These are phyloP conservation scores for Aradus depressus DNA, from an alignment of 2,888 invertebrate species.

Conservation along the genomic window DNA sequence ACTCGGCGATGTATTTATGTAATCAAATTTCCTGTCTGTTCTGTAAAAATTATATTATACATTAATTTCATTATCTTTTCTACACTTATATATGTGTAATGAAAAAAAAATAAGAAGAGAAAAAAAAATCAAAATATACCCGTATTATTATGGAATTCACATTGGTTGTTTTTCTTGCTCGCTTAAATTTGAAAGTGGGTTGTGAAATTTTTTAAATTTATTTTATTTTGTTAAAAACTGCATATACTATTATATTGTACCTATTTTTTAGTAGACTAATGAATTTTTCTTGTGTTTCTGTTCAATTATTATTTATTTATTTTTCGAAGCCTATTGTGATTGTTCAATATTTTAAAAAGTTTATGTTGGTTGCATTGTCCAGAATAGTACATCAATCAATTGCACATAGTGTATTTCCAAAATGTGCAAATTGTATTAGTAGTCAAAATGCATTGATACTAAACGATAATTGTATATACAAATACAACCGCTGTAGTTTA, in stretches of 20 bases:
- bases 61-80: not conserved
- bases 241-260: constrained; percentile 8
- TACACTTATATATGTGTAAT: not conserved
- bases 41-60: not conserved
- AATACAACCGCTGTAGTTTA: constrained; percentile 9
- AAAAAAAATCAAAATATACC: too few relatives aligned
- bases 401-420: too few relatives aligned
- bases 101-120: not conserved
- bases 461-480: constrained; percentile 10
- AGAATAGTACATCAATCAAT: not conserved
- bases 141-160: too few relatives aligned
- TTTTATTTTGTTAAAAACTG: constrained; percentile 11
- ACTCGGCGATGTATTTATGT: too few relatives aligned
- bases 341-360: not conserved
- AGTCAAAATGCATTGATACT: constrained; percentile 9
- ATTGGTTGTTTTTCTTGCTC: constrained; percentile 15
- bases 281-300: constrained; percentile 1
- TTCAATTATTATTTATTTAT: constrained; percentile 3
- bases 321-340: not conserved
- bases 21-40: not conserved
- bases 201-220: constrained; percentile 28
- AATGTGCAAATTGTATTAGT: constrained; percentile 11
- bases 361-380: constrained; percentile 10
- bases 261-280: constrained; percentile 10
- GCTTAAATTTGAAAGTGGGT: constrained; percentile 20